These are phyloP conservation scores for Leuciscus idus DNA, from an alignment of 2,113 vertebrate species.

Conservation along the genomic window DNA sequence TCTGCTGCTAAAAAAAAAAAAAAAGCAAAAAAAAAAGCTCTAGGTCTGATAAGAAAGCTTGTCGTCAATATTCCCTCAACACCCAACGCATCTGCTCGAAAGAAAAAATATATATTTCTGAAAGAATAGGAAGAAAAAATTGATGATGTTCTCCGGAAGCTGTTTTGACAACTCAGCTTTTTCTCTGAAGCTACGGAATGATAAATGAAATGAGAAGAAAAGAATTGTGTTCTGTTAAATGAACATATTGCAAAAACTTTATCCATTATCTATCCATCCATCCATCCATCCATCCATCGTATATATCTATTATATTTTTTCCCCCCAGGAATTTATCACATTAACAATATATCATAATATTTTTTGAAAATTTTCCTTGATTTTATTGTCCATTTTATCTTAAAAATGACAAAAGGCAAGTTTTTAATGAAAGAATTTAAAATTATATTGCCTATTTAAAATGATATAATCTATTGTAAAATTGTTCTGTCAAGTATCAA, in stretches of 20 bases:
- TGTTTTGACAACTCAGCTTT: slow-evolving; percentile 1
- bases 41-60: slow-evolving; percentile 28
- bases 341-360: neutral
- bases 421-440: neutral
- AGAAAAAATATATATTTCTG: neutral
- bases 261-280: no score
- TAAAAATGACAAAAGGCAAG: neutral
- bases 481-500: neutral
- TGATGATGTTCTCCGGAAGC: neutral
- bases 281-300: no score
- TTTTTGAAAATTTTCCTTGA: neutral
- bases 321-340: no score
- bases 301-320: no score
- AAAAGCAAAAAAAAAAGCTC: neutral
- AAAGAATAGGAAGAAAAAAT: slow-evolving; percentile 11
- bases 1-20: neutral
- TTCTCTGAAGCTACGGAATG: neutral
- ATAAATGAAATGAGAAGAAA: neutral
- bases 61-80: slow-evolving; percentile 11
- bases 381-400: neutral
- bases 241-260: neutral
- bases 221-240: neutral
- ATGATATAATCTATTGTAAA: neutral
- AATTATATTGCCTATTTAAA: neutral
- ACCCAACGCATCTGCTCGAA: neutral